These are phyloP conservation scores for Aphidoletes aphidimyza DNA, from an alignment of 2,888 invertebrate species.

Conservation along the genomic window DNA sequence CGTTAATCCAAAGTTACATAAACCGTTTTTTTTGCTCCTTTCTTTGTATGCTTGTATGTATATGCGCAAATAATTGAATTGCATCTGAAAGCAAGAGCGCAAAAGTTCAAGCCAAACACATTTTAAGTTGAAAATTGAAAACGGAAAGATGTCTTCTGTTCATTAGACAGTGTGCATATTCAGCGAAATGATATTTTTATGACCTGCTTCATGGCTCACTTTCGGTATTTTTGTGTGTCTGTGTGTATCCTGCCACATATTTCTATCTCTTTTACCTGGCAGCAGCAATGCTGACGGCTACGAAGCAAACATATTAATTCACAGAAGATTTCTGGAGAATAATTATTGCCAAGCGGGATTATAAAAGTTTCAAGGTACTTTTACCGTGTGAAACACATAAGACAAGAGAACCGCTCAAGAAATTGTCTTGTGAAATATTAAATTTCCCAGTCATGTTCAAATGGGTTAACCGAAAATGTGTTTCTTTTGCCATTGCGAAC, in stretches of 20 bases:
- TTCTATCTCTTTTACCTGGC: too few species aligned
- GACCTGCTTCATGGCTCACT: not conserved
- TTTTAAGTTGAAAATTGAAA: not conserved
- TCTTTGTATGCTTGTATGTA: not conserved
- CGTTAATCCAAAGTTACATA: conserved; percentile 24
- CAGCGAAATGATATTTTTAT: conserved; percentile 3
- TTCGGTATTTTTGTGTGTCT: too few species aligned
- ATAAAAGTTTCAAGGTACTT: conserved; percentile 23
- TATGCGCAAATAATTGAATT: not conserved
- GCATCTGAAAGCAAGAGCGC: not conserved
- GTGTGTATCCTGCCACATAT: too few species aligned
- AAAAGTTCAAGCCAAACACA: not conserved
- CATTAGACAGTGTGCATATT: not conserved
- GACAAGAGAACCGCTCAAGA: not conserved
- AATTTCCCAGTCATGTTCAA: not conserved
- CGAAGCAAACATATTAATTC: conserved; percentile 18
- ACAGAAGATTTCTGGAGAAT: not conserved
- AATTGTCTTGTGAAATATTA: not conserved
- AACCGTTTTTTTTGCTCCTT: not conserved
- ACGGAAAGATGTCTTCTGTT: not conserved
- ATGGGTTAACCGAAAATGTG: conserved; percentile 29
- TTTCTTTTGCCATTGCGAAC: not conserved
- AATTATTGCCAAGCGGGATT: conserved; percentile 4
- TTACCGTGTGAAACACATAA: not conserved
- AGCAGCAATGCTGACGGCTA: too few species aligned